Conservation (phyloP, 2,888 invertebrate genomes). For the Dendrolimus houi region DNA sequence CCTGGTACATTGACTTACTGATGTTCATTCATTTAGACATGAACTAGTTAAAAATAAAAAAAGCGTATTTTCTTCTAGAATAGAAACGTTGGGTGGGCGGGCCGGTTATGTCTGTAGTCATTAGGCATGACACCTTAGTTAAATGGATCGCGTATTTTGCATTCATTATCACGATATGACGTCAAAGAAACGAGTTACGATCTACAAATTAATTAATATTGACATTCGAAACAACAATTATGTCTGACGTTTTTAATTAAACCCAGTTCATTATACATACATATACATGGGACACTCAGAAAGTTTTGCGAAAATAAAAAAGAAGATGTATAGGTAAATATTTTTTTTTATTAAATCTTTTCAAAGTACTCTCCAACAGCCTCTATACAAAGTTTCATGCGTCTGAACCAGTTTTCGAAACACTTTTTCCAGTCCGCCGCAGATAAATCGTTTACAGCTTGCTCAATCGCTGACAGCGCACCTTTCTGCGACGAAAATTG, state of each 20-base stretch:
- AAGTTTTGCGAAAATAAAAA: no score
- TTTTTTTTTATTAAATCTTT: no score
- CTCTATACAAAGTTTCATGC: no score
- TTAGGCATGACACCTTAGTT: not conserved
- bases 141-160: not conserved
- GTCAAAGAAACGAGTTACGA: not conserved
- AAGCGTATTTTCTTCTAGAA: not conserved
- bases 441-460: no score
- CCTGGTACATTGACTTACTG: not conserved
- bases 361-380: no score
- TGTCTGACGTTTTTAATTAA: not conserved
- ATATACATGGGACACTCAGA: no score
- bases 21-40: not conserved
- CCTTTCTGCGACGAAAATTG: no score
- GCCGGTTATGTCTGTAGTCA: not conserved
- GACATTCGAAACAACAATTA: not conserved
- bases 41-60: not conserved
- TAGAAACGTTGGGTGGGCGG: not conserved
- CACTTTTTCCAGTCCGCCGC: no score
- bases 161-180: not conserved
- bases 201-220: conserved; percentile 8
- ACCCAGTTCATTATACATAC: not conserved
- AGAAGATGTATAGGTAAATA: no score
- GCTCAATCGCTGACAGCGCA: no score
- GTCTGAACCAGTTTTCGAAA: no score